Conservation (phyloP, 2,888 invertebrate species). For the Osmoderma eremita region DNA sequence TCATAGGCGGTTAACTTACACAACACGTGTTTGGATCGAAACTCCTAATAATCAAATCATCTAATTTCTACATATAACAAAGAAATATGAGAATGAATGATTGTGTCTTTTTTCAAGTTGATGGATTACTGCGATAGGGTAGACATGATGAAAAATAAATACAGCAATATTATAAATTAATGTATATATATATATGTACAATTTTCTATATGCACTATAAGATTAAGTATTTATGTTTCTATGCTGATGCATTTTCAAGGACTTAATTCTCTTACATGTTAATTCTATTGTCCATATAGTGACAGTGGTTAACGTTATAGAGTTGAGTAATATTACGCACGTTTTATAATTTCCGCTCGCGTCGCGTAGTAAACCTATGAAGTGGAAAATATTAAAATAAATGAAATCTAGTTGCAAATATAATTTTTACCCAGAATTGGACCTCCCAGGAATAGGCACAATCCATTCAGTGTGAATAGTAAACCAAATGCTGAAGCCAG, state of each 20-base stretch:
- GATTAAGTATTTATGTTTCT: slow-evolving; percentile 5
- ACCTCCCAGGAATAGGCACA: slow-evolving; percentile 68
- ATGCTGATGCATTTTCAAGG: not conserved
- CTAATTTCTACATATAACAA: no score
- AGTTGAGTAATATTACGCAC: slow-evolving; percentile 30
- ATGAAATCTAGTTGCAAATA: not conserved
- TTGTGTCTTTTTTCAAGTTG: no score
- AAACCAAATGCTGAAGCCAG: slow-evolving; percentile 73
- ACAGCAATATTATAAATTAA: not conserved
- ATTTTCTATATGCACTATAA: slow-evolving; percentile 5
- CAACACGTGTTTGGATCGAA: not conserved
- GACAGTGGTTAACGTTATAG: slow-evolving; percentile 23
- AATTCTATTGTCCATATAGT: slow-evolving; percentile 23
- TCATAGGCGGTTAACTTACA: not conserved
- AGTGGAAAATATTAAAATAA: no score
- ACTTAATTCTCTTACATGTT: slow-evolving; percentile 15
- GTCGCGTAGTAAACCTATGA: slow-evolving; percentile 30
- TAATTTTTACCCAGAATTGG: slow-evolving; percentile 68
- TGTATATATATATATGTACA: not conserved
- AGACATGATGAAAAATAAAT: no score
- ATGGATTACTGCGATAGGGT: no score
- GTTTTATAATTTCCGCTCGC: slow-evolving; percentile 22
- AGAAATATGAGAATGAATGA: no score
- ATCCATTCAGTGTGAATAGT: slow-evolving; percentile 72
- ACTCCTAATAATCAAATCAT: no score